These are phyloP conservation scores for Noctua janthe DNA, from an alignment of 2,888 invertebrate genomes.

Conservation along the genomic window DNA sequence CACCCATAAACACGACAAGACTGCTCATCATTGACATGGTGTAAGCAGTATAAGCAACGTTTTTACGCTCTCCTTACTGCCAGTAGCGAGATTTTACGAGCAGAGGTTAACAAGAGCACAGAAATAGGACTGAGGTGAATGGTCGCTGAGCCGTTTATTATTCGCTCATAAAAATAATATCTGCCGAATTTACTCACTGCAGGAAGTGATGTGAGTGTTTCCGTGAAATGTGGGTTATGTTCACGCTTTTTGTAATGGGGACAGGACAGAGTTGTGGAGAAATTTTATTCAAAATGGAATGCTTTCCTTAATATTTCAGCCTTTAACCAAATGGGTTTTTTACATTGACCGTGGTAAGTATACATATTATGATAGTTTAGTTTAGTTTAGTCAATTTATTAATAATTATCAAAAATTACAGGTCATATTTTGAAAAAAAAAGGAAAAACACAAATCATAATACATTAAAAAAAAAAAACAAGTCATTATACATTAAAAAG, in stretches of 20 bases:
- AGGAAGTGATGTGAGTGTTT: constrained; percentile 49
- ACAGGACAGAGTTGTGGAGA: not conserved
- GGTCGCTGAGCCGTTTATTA: constrained; percentile 76
- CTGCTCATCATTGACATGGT: constrained; percentile 50
- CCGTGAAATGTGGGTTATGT: constrained; percentile 58
- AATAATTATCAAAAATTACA: no score
- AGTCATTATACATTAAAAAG: no score
- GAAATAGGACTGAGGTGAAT: constrained; percentile 80
- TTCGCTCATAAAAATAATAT: constrained; percentile 82
- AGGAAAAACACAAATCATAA: no score
- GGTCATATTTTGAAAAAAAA: no score
- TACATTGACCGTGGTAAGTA: no score
- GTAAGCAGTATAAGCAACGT: constrained; percentile 43
- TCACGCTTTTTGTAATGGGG: constrained; percentile 10
- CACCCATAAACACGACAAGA: constrained; percentile 48
- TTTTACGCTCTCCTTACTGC: constrained; percentile 61
- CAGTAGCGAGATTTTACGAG: constrained; percentile 72
- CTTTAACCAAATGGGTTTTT: not conserved
- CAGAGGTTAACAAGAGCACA: constrained; percentile 70
- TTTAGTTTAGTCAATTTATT: no score
- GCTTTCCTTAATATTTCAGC: not conserved
- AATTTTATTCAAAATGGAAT: not conserved
- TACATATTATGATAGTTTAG: no score
- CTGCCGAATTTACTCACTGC: constrained; percentile 61
- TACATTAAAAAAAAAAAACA: no score